Evolutionary conservation across 2,888 invertebrate genomes (phyloP), one percentile per base, ranked within the genome.

Genomic region (Candidula unifasciata): DNA sequence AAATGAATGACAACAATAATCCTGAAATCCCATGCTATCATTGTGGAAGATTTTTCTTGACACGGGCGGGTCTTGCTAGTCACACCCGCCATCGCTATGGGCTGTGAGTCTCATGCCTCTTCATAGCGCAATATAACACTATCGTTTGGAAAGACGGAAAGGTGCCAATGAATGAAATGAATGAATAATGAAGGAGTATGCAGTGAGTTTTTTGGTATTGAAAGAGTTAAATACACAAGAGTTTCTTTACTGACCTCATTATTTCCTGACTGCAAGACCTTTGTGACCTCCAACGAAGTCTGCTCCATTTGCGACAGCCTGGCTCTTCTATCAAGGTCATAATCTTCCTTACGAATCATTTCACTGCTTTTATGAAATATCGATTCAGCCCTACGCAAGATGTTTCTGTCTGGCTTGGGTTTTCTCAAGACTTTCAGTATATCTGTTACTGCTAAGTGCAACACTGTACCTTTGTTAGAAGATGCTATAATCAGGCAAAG

Each of bases 261-360:
- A 80, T 80, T 69, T 54, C 54, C 69, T 27, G 80, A 80, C 27
- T 37, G 52, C 6, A 80, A 24, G 57, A 80, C n/a, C 33, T 80
- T 68, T 6, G 52, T 69, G 52, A 30, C 80, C 18, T 35, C 18
- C 1, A 27, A n/a, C 21, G 35, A 68, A 0, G 24, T 30, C 30
- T 69, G 35, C 24, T 68, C 69, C 52, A 80, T 33, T 3, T 52
- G 24, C 18, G 24, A 13, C 24, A 64, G 37, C 35, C 52, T 68
- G 33, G 69, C 80, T 69, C 54, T 37, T 21, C 16, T 27, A 10
- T 5, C 2, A 52, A 16, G 1, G 2, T 13, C 27, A 13, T n/a
- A 6, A n/a, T 27, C 10, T 13, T 8, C 16, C 21, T 80, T 69
- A 24, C 27, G 27, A 16, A 80, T 69, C 52, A 2, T 18, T 18